Conservation (phyloP, 2,888 invertebrate genomes). For the Sminthurinus aureus region DNA sequence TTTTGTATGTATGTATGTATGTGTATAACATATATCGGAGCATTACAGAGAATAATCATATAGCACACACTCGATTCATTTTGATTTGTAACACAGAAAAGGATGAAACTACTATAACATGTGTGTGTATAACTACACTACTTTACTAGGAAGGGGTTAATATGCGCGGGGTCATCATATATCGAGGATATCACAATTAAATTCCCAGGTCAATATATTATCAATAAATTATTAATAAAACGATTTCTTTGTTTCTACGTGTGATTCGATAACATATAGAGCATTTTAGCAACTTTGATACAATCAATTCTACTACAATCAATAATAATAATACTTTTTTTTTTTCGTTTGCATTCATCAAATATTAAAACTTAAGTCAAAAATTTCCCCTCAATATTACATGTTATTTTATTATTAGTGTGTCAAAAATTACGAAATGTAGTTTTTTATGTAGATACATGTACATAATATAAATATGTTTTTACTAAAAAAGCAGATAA, state of each 20-base stretch:
- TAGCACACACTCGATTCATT: slow-evolving; percentile 43
- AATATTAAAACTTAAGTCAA: background rate
- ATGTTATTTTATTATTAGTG: background rate
- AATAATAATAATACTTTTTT: background rate
- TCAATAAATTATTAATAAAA: slow-evolving; percentile 6
- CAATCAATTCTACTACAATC: background rate
- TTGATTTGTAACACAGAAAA: slow-evolving; percentile 41
- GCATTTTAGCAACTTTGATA: background rate
- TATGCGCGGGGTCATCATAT: background rate
- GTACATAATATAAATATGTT: background rate
- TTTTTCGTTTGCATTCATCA: background rate
- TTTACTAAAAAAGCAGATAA: slow-evolving; percentile 11
- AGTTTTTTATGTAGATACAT: background rate
- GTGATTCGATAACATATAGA: background rate
- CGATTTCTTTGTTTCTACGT: background rate
- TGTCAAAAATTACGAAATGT: background rate
- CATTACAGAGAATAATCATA: slow-evolving; percentile 29
- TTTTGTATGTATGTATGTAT: background rate
- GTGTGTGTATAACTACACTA: slow-evolving; percentile 7
- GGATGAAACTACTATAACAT: slow-evolving; percentile 16
- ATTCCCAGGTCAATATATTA: background rate
- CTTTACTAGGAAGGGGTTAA: slow-evolving; percentile 5
- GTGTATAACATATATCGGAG: background rate
- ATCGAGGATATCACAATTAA: background rate
- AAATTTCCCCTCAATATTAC: background rate